Base-by-base conservation (phyloP, 2,797 vertebrate genomes). In the Urocyon cinereoargenteus region DNA sequence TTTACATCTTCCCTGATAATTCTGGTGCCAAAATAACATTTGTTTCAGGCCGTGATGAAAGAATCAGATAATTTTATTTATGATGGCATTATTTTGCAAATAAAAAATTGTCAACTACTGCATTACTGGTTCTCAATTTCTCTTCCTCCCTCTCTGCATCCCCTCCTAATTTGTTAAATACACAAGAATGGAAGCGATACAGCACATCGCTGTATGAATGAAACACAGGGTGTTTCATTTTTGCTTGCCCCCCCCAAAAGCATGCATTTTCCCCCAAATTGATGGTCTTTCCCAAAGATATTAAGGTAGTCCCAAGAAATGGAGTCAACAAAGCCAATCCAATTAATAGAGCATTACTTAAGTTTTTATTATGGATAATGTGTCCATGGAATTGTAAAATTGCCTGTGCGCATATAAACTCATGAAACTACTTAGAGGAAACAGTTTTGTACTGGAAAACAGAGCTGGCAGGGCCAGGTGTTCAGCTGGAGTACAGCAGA, bases 231-330 rank as follows among this genome's bases (percentile, higher is more conserved):
- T 55, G 10, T 91, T 73, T 66, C 11, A 61, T 45, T 49, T 28
- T 86, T 14, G 55, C 2, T 4, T 16, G 22, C 1, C 7, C 14
- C 31, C 2, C 0, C 3, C 51, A 90, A 64, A 28, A 1, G 0
- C 10, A 18, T 31, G 40, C n/a, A 9, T 9, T 28, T 51, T 21
- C 7, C 36, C 9, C 31, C 16, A 59, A 49, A 73, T 26, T 4
- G 57, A 75, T 59, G 24, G 5, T 75, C 18, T 68, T 49, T 73
- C 62, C 26, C 31, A 40, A 51, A 83, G 66, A 77, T 77, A 87
- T 59, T 61, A 34, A 55, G 15, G 19, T 77, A 2, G 13, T 28
- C 36, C 21, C 13, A 77, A 87, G 53, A 70, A 78, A 83, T 7
- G 8, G 9, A 82, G 77, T 84, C 21, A 91, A 59, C 78, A 94